Evolutionary conservation across 1,140 invertebrate genomes (phyloP).

Genomic region (Aphidius ervi): DNA sequence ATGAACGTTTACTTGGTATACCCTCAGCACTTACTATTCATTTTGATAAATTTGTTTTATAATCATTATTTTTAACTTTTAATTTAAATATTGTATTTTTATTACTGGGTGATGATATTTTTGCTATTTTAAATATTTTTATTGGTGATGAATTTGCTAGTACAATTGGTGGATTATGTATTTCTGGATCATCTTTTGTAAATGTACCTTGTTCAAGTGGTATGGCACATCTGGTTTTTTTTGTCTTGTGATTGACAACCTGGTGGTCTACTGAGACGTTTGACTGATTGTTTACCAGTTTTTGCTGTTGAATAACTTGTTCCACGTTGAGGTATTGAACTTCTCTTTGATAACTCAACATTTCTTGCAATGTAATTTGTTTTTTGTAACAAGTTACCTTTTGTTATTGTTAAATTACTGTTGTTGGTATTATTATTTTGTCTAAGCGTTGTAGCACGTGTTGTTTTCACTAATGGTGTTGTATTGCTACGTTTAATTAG

Average conservation of each 20-base stretch:
- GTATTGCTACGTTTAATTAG: constrained; percentile 46
- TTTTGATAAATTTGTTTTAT: constrained; percentile 38
- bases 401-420: constrained; percentile 27
- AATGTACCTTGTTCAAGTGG: constrained; percentile 79
- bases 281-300: constrained; percentile 33
- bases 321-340: constrained; percentile 39
- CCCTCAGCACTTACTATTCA: constrained; percentile 43
- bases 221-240: constrained; percentile 34
- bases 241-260: constrained; percentile 25
- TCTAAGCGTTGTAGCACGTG: constrained; percentile 42
- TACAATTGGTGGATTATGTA: constrained; percentile 45
- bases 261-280: constrained; percentile 40
- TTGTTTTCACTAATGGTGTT: constrained; percentile 43
- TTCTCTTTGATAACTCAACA: constrained; percentile 31
- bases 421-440: constrained; percentile 36
- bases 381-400: constrained; percentile 23
- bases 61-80: constrained; percentile 26
- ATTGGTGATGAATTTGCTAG: constrained; percentile 32
- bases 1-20: constrained; percentile 23
- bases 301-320: background rate
- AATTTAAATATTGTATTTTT: constrained; percentile 28
- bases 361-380: constrained; percentile 21
- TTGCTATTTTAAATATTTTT: constrained; percentile 38
- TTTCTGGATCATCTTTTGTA: constrained; percentile 70
- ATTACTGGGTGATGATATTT: constrained; percentile 27